phyloP scores from a whole-genome alignment of 2,888 invertebrate genomes.

The Axea sp. region DNA sequence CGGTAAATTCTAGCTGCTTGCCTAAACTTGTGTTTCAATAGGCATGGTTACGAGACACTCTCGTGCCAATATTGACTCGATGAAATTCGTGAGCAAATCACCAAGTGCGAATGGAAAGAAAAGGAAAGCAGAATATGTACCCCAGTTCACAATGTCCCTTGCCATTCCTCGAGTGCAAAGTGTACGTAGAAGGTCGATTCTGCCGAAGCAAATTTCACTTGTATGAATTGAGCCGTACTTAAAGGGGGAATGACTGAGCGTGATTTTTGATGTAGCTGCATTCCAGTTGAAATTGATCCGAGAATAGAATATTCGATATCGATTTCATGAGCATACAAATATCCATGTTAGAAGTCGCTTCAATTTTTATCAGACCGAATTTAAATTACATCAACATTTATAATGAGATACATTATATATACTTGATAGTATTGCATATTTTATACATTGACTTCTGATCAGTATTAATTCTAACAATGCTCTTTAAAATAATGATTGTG shows the following conservation, averaged over 20 bases:
- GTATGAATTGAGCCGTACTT: conserved; percentile 56
- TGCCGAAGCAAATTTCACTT: conserved; percentile 56
- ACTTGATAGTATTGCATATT: too few species aligned
- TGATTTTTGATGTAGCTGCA: conserved; percentile 59
- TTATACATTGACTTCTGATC: too few species aligned
- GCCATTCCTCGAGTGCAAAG: conserved; percentile 57
- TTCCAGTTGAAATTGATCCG: conserved; percentile 68
- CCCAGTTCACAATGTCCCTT: conserved; percentile 57
- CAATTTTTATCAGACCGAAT: too few species aligned
- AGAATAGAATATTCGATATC: conserved; percentile 63
- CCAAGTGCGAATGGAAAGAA: conserved; percentile 54
- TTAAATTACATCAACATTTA: too few species aligned
- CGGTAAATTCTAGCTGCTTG: conserved; percentile 46
- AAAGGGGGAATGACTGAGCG: conserved; percentile 45
- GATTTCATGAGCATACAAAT: conserved; percentile 30
- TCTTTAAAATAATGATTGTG: too few species aligned
- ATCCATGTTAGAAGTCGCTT: conserved; percentile 28
- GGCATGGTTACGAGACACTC: conserved; percentile 45
- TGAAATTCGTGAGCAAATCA: conserved; percentile 60
- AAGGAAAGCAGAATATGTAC: conserved; percentile 51
- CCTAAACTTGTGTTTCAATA: conserved; percentile 57
- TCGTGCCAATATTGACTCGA: conserved; percentile 63
- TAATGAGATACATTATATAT: too few species aligned
- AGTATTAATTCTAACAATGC: too few species aligned
- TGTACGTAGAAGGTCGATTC: conserved; percentile 54